phyloP scores from a whole-genome alignment of 2,888 invertebrate species.

The Rotaria magnacalcarata region DNA sequence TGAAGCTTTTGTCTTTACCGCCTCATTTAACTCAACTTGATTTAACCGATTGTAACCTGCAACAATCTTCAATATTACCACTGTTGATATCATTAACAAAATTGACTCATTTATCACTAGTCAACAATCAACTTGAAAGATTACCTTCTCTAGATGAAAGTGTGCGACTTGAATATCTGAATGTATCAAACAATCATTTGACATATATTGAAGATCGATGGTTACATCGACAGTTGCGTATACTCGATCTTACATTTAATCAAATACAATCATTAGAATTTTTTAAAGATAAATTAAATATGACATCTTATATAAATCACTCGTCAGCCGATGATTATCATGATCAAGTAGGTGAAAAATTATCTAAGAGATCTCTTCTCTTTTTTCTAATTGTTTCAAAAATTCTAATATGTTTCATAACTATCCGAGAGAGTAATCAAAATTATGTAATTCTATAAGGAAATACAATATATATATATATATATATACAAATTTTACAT shows the following conservation, averaged over 20 bases:
- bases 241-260: background rate
- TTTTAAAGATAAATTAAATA: background rate
- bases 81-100: background rate
- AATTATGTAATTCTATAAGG: background rate
- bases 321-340: background rate
- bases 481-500: background rate
- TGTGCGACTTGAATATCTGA: background rate
- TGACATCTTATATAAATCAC: background rate
- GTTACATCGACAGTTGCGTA: background rate
- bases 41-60: background rate
- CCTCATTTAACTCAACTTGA: conserved; percentile 7
- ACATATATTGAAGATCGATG: background rate
- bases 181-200: background rate
- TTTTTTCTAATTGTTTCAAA: no score
- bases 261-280: conserved; percentile 23
- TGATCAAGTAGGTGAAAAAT: background rate
- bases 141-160: background rate
- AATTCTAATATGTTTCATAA: no score
- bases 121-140: background rate
- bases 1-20: background rate
- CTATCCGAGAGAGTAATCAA: background rate
- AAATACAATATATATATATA: background rate
- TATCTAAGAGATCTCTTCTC: no score
- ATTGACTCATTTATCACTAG: conserved; percentile 28
- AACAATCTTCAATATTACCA: background rate